phyloP scores from a whole-genome alignment of 2,113 vertebrate genomes.

The Caretta caretta region DNA sequence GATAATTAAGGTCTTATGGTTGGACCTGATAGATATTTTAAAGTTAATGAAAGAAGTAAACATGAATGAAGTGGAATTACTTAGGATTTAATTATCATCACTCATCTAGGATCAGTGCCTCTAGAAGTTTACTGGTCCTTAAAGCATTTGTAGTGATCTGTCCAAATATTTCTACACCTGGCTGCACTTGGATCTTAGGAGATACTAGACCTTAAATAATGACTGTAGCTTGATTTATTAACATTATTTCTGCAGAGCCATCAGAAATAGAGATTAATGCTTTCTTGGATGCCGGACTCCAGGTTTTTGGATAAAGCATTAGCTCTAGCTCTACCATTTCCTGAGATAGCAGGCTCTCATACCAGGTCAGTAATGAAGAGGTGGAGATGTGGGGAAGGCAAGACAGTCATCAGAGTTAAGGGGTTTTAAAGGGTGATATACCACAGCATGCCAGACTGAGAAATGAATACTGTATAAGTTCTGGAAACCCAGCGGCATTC shows the following conservation, averaged over 20 bases:
- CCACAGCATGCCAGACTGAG: background rate
- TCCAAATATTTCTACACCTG: background rate
- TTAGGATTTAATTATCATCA: background rate
- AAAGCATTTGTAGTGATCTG: background rate
- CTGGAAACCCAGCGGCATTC: background rate
- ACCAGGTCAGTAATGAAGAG: background rate
- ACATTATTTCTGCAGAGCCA: background rate
- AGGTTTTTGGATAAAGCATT: background rate
- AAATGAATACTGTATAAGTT: background rate
- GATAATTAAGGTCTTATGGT: background rate
- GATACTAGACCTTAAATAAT: too few relatives aligned
- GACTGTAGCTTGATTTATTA: background rate
- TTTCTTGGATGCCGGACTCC: fast-evolving
- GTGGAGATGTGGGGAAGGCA: background rate
- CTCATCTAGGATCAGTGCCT: background rate
- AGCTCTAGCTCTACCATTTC: background rate
- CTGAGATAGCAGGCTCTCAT: background rate
- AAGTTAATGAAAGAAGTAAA: background rate
- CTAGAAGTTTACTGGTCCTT: background rate
- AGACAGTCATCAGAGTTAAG: background rate
- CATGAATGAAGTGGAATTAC: background rate
- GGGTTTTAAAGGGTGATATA: background rate
- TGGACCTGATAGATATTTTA: background rate
- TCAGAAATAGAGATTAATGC: background rate
- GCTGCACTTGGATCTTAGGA: background rate